Evolutionary conservation across 1,140 invertebrate species (phyloP), one percentile per base, ranked within the genome.

Genomic region (Penaeus chinensis): DNA sequence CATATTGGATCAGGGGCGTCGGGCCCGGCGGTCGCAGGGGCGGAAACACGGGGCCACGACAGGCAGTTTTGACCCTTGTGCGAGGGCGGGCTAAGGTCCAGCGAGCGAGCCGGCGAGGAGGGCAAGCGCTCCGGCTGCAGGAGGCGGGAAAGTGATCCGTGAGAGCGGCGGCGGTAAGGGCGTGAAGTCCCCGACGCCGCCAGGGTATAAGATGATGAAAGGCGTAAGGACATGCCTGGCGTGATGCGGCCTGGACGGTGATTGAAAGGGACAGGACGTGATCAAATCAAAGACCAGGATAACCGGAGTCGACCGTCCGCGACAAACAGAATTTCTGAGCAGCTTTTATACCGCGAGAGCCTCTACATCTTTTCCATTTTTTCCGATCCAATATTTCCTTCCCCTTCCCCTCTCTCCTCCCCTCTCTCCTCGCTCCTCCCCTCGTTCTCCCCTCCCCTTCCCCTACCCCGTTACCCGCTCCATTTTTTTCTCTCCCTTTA

Each of bases 261-360:
- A 82, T 87, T 87, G 79, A 87, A 87, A 87, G 85, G 85, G 85
- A 82, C 79, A 76, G 66, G 66, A 81, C 85, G 79, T 87, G 79
- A 82, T 82, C 85, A 87, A 87, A 87, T 87, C 85, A 87, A 87
- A 87, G 85, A 87, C 47, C 69, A 82, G 47, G 85, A 61, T 87
- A 87, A 87, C 85, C 85, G 78, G 62, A 87, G 63, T 24, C 85
- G 85, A 87, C 85, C 85, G 74, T 27, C 78, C 85, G 78, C 78
- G 85, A 87, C 85, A 87, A 87, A 87, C 85, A 87, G 85, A 87
- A 87, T 87, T 87, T 87, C 85, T 87, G 85, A 87, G 85, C 78
- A 87, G 78, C 77, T 82, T 81, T 87, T 54, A 54, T 54, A 54
- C 54, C 11, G 54, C 54, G 54, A 54, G 54, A 54, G 54, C 54